These are phyloP conservation scores for Tapera naevia DNA, from an alignment of 2,797 vertebrate species.

Conservation along the genomic window DNA sequence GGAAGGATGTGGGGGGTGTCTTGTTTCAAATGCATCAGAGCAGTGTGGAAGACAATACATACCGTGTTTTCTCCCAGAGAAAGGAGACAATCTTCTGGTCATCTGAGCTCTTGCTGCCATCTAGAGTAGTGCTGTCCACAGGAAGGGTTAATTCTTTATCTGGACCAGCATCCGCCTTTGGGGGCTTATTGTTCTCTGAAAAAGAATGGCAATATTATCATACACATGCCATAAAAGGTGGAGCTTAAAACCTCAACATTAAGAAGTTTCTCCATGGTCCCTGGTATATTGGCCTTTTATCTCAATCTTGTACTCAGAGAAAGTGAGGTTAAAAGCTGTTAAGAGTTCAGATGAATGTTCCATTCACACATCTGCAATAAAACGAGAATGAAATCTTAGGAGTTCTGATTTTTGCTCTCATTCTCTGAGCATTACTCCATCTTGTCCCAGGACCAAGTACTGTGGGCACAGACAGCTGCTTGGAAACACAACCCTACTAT, in stretches of 20 bases:
- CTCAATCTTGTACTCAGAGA: not conserved
- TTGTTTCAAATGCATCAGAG: not conserved
- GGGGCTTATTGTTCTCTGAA: constrained; percentile 96
- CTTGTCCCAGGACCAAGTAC: not conserved
- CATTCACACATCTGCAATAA: not conserved
- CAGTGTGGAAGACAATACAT: not conserved
- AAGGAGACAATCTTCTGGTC: constrained; percentile 93
- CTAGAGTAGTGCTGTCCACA: constrained; percentile 91
- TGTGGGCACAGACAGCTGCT: not conserved
- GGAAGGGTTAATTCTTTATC: constrained; percentile 97
- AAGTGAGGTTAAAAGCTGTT: not conserved
- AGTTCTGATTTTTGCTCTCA: not conserved
- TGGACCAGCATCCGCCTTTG: constrained; percentile 91
- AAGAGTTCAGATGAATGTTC: not conserved
- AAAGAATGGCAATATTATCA: not conserved
- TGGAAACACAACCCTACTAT: not conserved
- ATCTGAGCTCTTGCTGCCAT: constrained; percentile 93
- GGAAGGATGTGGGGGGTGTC: not conserved
- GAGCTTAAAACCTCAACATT: not conserved
- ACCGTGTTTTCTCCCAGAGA: constrained; percentile 92
- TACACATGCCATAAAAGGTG: not conserved
- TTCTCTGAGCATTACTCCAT: not conserved
- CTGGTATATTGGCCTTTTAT: not conserved
- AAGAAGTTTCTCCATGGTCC: not conserved
- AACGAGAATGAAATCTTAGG: not conserved